Percentiles rank a stretch among this genome's conserved stretches.
These are phyloP conservation scores for Junonia oenone DNA, from an alignment of 2,888 invertebrate species.

Conservation along the genomic window DNA sequence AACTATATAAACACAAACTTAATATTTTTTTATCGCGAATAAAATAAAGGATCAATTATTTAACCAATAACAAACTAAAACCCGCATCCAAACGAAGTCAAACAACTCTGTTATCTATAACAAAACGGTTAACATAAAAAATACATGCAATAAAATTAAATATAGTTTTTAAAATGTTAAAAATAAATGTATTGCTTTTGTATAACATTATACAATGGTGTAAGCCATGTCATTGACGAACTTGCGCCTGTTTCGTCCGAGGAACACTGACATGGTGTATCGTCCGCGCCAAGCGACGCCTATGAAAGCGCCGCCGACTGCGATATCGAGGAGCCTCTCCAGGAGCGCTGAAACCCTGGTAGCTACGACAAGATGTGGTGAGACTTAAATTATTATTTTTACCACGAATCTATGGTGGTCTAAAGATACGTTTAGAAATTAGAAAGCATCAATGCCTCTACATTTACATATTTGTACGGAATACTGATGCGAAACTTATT, in stretches of 20 bases:
- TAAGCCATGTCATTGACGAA: conserved; percentile 63
- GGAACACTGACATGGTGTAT: conserved; percentile 56
- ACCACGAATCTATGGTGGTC: no score
- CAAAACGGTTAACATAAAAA: conserved; percentile 7
- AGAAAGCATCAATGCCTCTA: no score
- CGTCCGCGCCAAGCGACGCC: conserved; percentile 57
- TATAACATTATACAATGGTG: not conserved
- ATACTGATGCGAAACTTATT: no score
- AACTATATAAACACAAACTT: not conserved
- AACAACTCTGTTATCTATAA: conserved; percentile 2
- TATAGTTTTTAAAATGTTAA: not conserved
- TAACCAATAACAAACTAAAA: conserved; percentile 4
- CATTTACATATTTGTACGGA: no score
- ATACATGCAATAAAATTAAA: not conserved
- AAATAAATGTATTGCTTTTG: not conserved
- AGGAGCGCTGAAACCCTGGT: conserved; percentile 66
- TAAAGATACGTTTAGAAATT: no score
- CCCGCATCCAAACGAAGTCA: conserved; percentile 2
- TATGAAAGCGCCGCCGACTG: conserved; percentile 61
- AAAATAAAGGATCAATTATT: not conserved
- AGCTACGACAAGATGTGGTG: conserved; percentile 52
- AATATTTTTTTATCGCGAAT: not conserved
- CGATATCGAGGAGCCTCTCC: conserved; percentile 58
- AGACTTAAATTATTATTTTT: conserved; percentile 21
- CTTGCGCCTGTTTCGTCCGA: conserved; percentile 58